Percentiles rank a stretch among this genome's conserved stretches.
Conservation (phyloP, 2,888 invertebrate species). For the Agrotis exclamationis region DNA sequence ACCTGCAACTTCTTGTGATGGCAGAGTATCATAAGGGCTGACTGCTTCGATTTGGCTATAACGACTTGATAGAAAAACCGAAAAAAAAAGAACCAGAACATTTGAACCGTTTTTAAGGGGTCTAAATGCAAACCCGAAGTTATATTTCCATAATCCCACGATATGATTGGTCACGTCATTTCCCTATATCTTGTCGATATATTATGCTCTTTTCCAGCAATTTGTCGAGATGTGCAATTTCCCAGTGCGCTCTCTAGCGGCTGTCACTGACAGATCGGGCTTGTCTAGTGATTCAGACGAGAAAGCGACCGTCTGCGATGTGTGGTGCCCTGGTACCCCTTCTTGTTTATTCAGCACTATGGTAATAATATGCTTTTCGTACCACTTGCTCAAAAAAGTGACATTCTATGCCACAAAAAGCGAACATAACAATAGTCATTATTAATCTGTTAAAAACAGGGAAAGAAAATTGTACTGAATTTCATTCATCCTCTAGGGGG, state of each 20-base stretch:
- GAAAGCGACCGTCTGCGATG: conserved; percentile 11
- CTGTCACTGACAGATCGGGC: conserved; percentile 53
- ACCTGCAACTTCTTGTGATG: too few species aligned
- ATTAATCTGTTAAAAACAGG: too few species aligned
- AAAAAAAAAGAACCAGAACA: too few species aligned
- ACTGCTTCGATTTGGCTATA: too few species aligned
- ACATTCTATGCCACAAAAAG: too few species aligned
- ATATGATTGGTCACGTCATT: conserved; percentile 1
- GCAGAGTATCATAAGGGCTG: too few species aligned
- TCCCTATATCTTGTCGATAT: conserved; percentile 6
- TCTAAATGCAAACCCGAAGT: neutral
- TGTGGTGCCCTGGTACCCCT: conserved; percentile 10
- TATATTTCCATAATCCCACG: neutral
- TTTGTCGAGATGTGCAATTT: conserved; percentile 49
- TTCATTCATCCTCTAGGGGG: too few species aligned
- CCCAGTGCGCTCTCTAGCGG: conserved; percentile 27
- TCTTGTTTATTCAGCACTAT: conserved; percentile 29
- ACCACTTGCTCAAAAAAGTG: too few species aligned
- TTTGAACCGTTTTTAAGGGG: neutral
- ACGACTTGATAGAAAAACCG: too few species aligned
- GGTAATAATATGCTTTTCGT: too few species aligned
- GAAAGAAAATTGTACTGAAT: too few species aligned
- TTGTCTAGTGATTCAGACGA: conserved; percentile 29
- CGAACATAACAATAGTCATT: too few species aligned
- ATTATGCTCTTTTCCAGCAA: conserved; percentile 32